A percentile compares a stretch with the other conserved stretches of the same genome.
Conservation (phyloP, 2,113 vertebrate genomes). For the Neomonachus schauinslandi region DNA sequence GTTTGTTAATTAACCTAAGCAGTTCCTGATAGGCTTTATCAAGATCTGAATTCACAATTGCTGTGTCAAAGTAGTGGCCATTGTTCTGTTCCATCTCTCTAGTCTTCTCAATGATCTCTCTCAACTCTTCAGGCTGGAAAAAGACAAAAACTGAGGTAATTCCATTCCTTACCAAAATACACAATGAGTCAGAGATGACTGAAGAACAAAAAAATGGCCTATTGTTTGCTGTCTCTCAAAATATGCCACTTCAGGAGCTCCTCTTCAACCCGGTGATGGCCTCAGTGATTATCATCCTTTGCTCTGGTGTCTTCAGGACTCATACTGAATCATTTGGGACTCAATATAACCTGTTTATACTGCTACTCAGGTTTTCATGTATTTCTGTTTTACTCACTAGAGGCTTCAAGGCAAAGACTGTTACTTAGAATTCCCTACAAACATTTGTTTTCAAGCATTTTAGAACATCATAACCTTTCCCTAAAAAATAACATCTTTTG, state of each 20-base stretch:
- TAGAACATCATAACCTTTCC: not conserved
- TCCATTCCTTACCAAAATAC: not conserved
- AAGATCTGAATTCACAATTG: slow-evolving; percentile 94
- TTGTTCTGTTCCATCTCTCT: slow-evolving; percentile 97
- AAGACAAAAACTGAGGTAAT: slow-evolving; percentile 51
- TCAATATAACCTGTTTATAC: not conserved
- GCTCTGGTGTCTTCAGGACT: not conserved
- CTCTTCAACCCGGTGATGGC: not conserved
- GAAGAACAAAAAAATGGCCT: not conserved
- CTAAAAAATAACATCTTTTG: not conserved
- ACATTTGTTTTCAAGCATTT: slow-evolving; percentile 28
- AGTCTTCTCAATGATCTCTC: slow-evolving; percentile 96
- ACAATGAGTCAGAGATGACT: not conserved
- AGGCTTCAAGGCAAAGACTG: not conserved
- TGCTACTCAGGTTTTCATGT: slow-evolving; percentile 2
- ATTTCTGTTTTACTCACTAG: not conserved
- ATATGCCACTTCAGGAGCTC: not conserved
- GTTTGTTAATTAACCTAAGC: slow-evolving; percentile 93
- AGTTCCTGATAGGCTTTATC: slow-evolving; percentile 95
- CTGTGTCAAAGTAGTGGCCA: slow-evolving; percentile 95
- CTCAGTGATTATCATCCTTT: not conserved
- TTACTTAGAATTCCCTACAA: slow-evolving; percentile 30
- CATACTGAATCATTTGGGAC: not conserved
- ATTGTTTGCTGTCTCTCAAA: not conserved
- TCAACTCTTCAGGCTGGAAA: slow-evolving; percentile 93